Evolutionary conservation across 1,140 invertebrate species (phyloP).

Genomic region (Sycobia sp.): DNA sequence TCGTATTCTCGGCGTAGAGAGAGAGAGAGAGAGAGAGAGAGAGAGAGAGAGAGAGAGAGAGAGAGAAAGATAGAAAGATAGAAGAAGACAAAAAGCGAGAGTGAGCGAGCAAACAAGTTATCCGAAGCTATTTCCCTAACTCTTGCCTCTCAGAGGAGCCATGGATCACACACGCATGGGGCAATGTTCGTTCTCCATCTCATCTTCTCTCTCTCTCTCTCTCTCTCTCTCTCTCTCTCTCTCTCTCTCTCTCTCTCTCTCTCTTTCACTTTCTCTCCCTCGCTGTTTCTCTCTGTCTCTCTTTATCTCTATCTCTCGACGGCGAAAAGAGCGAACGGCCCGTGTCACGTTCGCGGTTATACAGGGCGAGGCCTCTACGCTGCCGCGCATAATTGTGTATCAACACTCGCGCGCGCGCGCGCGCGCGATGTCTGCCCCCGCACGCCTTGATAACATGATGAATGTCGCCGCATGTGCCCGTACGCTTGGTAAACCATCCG

Average conservation of each 20-base stretch:
- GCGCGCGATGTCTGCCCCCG: constrained; percentile 39
- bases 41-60: constrained; percentile 41
- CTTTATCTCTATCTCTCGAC: neutral
- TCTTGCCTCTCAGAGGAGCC: constrained; percentile 58
- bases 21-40: neutral
- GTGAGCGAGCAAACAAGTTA: constrained; percentile 60
- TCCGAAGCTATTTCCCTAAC: constrained; percentile 61
- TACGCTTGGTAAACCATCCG: too few species aligned
- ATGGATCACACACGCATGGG: constrained; percentile 58
- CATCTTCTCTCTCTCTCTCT: constrained; percentile 31
- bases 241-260: constrained; percentile 24
- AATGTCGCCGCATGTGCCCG: constrained; percentile 45
- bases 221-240: constrained; percentile 21
- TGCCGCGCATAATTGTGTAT: constrained; percentile 62
- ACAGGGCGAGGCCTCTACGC: constrained; percentile 40
- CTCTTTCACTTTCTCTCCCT: neutral
- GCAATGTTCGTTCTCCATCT: constrained; percentile 35
- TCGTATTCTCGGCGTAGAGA: constrained; percentile 51
- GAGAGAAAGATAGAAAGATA: too few species aligned
- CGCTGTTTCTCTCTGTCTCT: neutral
- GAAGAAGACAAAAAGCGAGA: too few species aligned
- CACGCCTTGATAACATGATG: constrained; percentile 59
- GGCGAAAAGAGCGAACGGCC: constrained; percentile 21
- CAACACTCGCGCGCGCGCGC: constrained; percentile 57
- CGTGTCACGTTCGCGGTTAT: constrained; percentile 43